These are phyloP conservation scores for Bombus fervidus DNA, from an alignment of 1,140 invertebrate genomes.

Conservation along the genomic window DNA sequence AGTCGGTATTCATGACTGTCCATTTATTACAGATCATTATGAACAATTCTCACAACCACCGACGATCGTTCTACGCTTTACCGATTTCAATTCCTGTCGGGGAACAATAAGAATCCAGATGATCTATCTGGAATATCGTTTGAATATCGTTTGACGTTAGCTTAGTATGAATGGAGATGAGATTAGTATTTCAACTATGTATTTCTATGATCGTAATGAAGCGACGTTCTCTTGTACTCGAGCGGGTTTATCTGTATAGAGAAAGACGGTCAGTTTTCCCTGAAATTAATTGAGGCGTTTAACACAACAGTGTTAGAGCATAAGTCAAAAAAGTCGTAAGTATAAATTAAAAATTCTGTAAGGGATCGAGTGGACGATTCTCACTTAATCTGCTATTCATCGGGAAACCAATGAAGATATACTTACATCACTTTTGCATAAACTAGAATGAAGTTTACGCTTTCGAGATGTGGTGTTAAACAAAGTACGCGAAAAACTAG, in stretches of 20 bases:
- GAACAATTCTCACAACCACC: background rate
- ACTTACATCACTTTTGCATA: no score
- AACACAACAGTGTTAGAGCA: no score
- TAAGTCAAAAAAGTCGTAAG: no score
- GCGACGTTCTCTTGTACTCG: background rate
- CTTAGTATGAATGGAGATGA: background rate
- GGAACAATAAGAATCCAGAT: no score
- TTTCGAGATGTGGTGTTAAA: no score
- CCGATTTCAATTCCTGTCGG: background rate
- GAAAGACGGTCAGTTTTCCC: conserved; percentile 39
- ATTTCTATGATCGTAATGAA: background rate
- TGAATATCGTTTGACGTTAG: background rate
- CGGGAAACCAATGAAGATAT: no score
- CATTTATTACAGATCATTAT: conserved; percentile 41
- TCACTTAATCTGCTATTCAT: no score
- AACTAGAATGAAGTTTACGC: no score
- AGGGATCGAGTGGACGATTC: no score
- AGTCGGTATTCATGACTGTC: conserved; percentile 13
- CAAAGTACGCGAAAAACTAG: no score
- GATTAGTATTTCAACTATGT: background rate
- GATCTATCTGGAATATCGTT: background rate
- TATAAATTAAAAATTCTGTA: no score
- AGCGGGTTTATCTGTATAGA: background rate
- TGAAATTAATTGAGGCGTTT: conserved; percentile 38
- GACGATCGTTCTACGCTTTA: background rate